Evolutionary conservation across 2,113 vertebrate genomes (phyloP).

Genomic region (Okapia johnstoni): DNA sequence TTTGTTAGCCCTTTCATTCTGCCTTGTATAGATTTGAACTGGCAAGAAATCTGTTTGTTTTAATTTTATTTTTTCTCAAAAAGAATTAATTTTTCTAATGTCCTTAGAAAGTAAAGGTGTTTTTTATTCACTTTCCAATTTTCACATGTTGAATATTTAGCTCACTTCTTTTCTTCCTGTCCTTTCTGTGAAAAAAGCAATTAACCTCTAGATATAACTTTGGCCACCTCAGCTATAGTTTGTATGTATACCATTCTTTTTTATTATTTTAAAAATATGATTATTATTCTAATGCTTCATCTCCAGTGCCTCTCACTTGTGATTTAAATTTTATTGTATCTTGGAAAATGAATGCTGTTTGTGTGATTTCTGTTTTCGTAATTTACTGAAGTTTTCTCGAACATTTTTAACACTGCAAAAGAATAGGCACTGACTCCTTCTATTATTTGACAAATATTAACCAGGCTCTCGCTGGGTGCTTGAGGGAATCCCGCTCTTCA

Average conservation of each 20-base stretch:
- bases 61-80: background rate
- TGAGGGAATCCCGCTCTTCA: accelerated
- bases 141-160: background rate
- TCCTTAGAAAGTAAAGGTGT: background rate
- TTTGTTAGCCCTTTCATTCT: background rate
- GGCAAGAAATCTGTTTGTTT: background rate
- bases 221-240: accelerated
- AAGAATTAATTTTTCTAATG: background rate
- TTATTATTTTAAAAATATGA: background rate
- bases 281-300: background rate
- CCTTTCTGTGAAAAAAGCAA: background rate
- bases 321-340: background rate
- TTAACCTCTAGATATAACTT: background rate
- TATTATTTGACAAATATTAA: accelerated
- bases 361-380: background rate
- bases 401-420: too few species aligned
- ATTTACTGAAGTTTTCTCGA: background rate
- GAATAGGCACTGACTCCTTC: accelerated
- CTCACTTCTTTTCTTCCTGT: background rate
- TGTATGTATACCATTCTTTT: accelerated
- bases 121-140: background rate
- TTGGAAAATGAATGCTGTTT: background rate
- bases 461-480: accelerated
- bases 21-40: background rate
- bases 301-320: background rate